Evolutionary conservation across 2,113 vertebrate species (phyloP), one percentile per base, ranked within the genome.

Genomic region (Malaclemys terrapin): DNA sequence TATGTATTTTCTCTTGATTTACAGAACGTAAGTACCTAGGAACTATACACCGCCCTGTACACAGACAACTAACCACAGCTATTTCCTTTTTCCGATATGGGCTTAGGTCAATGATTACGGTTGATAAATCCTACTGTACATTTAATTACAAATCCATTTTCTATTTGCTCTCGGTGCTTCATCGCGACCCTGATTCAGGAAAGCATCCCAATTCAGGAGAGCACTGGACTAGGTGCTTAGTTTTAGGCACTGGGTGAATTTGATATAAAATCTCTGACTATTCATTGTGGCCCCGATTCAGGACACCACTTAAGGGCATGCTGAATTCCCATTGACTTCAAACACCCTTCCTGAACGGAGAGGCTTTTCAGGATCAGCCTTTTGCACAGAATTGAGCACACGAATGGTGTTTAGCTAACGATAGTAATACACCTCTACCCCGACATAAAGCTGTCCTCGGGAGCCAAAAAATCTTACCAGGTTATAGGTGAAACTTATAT

Each of bases 1-100:
- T 75, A 27, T 45, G 45, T 91, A 47, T 79, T 90, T 82, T 75
- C 80, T 91, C 90, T 88, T 80, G 52, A 82, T 91, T 93, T 91
- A 88, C 12, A 57, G 45, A 89, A 8, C 2, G 1, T n/a, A 91
- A 86, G 8, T 42, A 65, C 35, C 87, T 93, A 84, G 62, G 52
- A 92, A 82, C 72, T 72, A n/a, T 5, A 3, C 79, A 56, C 52
- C 13, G 22, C 59, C 5, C 45, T 3, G 17, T 25, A 57, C 12
- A 1, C 9, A n/a, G 56, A 91, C 94, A 93, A 87, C 8, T 69
- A 78, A 88, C 25, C 20, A 50, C 1, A 8, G 25, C 24, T 84
- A 4, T 69, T 78, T 80, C 45, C 49, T 86, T 93, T 76, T 84
- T 25, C 52, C 83, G 31, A 11, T 10, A 42, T 82, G 65, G 16